Percentiles rank a stretch among this genome's conserved stretches.
Evolutionary conservation across 1,140 invertebrate species (phyloP).

Genomic region (Brachionus manjavacas): DNA sequence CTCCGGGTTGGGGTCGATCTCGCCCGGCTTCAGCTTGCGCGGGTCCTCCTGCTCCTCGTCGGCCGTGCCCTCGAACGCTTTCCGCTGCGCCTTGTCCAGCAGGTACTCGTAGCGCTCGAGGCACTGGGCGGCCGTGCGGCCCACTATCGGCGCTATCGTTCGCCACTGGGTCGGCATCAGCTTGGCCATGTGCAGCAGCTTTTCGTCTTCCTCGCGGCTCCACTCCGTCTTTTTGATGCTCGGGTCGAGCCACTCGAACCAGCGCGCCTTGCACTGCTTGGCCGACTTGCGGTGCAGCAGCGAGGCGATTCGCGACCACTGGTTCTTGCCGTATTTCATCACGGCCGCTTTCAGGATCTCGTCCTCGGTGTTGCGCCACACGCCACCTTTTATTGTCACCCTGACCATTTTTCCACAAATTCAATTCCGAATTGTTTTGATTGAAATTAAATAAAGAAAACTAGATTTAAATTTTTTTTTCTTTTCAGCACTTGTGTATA

Average conservation of each 20-base stretch:
- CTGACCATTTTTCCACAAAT: slow-evolving; percentile 71
- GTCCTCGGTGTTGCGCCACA: slow-evolving; percentile 99
- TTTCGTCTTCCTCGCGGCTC: slow-evolving; percentile 98
- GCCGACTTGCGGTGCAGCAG: slow-evolving; percentile 95
- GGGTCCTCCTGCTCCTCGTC: slow-evolving; percentile 76
- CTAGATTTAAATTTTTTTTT: too few species aligned
- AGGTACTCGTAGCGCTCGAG: slow-evolving; percentile 94
- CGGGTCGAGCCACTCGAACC: slow-evolving; percentile 99
- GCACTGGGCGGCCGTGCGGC: slow-evolving; percentile 94
- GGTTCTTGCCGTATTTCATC: slow-evolving; percentile 99
- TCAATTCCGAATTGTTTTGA: too few species aligned
- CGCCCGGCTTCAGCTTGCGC: slow-evolving; percentile 90
- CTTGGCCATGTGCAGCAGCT: slow-evolving; percentile 92
- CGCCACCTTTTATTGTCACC: slow-evolving; percentile 99
- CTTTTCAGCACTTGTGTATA: too few species aligned
- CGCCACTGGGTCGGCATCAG: slow-evolving; percentile 99
- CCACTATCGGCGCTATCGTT: slow-evolving; percentile 97
- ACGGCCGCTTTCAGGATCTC: slow-evolving; percentile 99
- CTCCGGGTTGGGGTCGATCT: slow-evolving; percentile 99
- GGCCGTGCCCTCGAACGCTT: slow-evolving; percentile 68
- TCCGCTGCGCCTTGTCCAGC: slow-evolving; percentile 64
- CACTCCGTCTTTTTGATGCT: slow-evolving; percentile 99
- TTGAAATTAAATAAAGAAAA: too few species aligned
- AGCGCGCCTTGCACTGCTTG: slow-evolving; percentile 98
- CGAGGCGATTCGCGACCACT: slow-evolving; percentile 98